Conservation (phyloP, 2,113 vertebrate species). For the Rhagologus leucostigma region DNA sequence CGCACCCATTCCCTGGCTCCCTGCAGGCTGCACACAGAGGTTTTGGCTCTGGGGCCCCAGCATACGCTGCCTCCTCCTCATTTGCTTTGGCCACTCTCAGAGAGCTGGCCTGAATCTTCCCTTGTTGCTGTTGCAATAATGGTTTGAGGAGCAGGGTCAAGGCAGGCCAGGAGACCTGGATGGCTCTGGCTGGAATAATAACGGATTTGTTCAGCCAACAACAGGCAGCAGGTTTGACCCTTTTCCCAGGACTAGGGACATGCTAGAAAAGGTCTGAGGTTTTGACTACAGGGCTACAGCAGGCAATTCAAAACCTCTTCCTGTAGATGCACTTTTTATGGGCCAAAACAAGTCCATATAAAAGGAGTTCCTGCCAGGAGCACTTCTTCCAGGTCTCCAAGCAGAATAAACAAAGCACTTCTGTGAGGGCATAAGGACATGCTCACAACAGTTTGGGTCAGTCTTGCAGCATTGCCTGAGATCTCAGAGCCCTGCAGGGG, state of each 20-base stretch:
- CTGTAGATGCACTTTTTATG: neutral
- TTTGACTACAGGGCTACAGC: neutral
- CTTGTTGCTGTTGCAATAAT: neutral
- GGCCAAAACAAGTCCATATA: slow-evolving; percentile 5
- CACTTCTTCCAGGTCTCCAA: neutral
- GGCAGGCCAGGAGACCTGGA: slow-evolving; percentile 24
- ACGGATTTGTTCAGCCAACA: neutral
- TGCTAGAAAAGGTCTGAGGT: neutral
- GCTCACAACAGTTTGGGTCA: neutral
- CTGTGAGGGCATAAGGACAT: neutral
- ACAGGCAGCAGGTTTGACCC: slow-evolving; percentile 1
- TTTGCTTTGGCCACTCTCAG: neutral
- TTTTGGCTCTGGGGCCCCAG: neutral
- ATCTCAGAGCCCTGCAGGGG: neutral
- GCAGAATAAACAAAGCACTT: neutral
- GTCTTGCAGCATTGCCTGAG: neutral
- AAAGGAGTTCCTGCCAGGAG: neutral
- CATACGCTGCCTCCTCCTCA: neutral
- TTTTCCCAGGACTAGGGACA: neutral
- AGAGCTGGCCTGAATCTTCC: neutral
- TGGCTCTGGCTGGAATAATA: neutral
- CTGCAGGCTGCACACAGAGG: neutral
- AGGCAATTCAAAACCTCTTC: neutral
- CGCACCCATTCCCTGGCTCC: neutral
- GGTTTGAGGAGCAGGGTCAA: neutral